Evolutionary conservation across 2,888 invertebrate species (phyloP).

Genomic region (Acanthosepion pharaonis): DNA sequence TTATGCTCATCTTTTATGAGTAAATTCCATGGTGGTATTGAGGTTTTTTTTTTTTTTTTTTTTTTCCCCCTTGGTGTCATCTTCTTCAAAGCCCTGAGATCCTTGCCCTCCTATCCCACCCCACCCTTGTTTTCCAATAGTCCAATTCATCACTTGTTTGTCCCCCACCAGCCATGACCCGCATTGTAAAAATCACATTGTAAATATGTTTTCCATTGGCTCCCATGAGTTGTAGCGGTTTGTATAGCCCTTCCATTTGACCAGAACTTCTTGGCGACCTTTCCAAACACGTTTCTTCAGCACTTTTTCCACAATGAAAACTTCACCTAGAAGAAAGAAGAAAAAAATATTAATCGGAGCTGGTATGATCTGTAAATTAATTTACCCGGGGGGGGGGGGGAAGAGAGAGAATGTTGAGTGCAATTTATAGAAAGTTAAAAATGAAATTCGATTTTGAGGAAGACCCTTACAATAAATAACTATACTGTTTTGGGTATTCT

Average conservation of each 20-base stretch:
- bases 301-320: constrained; percentile 45
- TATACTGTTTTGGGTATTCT: neutral
- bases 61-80: neutral
- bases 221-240: constrained; percentile 46
- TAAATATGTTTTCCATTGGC: constrained; percentile 46
- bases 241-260: constrained; percentile 46
- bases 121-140: neutral
- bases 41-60: no score
- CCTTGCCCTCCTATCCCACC: neutral
- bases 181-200: constrained; percentile 41
- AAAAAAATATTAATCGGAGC: neutral
- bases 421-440: neutral
- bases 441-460: neutral
- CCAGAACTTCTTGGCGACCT: constrained; percentile 41
- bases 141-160: constrained; percentile 7
- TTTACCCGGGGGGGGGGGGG: neutral
- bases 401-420: no score
- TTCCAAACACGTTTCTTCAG: constrained; percentile 41
- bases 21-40: neutral
- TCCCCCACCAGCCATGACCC: neutral
- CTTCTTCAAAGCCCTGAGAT: neutral
- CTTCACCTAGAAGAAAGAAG: constrained; percentile 25
- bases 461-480: neutral
- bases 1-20: neutral
- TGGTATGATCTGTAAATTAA: neutral